Evolutionary conservation across 92 coral and sea anemone genomes (phyloP).

Genomic region (Heliopora coerulea): DNA sequence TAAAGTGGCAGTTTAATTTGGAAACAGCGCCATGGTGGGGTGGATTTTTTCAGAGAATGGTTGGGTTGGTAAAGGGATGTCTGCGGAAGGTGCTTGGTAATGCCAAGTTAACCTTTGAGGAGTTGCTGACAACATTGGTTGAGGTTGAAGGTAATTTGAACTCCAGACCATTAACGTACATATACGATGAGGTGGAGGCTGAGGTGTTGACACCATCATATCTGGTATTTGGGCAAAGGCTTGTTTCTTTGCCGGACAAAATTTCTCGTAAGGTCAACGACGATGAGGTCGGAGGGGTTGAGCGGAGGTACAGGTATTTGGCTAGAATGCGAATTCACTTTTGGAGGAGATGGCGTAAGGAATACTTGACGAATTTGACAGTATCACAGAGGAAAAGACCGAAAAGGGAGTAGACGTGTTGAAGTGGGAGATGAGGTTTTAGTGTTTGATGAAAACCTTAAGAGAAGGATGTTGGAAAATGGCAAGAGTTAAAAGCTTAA

Average conservation of each 20-base stretch:
- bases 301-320: background rate
- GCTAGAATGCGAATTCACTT: background rate
- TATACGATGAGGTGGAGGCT: too few relatives aligned
- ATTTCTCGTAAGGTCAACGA: too few relatives aligned
- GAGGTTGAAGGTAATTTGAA: too few relatives aligned
- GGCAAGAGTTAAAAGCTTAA: background rate
- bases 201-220: too few relatives aligned
- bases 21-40: too few relatives aligned
- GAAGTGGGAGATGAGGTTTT: background rate
- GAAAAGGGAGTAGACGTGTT: background rate
- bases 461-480: slow-evolving; percentile 7
- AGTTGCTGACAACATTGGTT: background rate
- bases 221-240: background rate
- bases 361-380: slow-evolving; percentile 12
- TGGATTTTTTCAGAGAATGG: too few relatives aligned
- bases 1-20: slow-evolving; percentile 26
- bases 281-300: too few relatives aligned
- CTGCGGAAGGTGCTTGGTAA: slow-evolving; percentile 17
- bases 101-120: background rate
- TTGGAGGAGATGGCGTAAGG: slow-evolving; percentile 11
- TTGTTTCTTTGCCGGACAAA: background rate
- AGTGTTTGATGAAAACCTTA: slow-evolving; percentile 5
- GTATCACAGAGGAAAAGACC: background rate
- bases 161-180: too few relatives aligned
- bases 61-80: too few relatives aligned